Percentiles rank a stretch among this genome's conserved stretches.
These are phyloP conservation scores for Heterochromis multidens DNA, from an alignment of 2,113 vertebrate species.

Conservation along the genomic window DNA sequence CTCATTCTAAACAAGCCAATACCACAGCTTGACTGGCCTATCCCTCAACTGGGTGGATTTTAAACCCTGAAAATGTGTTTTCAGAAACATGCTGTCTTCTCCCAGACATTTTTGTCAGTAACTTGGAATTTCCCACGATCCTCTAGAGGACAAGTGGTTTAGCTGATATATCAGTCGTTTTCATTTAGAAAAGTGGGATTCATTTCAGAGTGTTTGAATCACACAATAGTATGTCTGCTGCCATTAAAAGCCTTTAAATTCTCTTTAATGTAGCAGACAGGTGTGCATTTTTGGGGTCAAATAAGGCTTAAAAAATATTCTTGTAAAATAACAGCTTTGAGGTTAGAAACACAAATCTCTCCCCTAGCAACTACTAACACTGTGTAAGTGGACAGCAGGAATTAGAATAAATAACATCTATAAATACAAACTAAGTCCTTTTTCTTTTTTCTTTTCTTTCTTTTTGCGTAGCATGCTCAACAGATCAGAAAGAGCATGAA, in stretches of 20 bases:
- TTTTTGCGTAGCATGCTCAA: no score
- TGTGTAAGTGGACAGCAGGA: neutral
- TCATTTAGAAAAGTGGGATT: neutral
- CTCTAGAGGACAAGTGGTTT: neutral
- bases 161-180: neutral
- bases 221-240: neutral
- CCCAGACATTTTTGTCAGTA: neutral
- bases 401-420: neutral
- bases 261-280: neutral
- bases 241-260: neutral
- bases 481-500: neutral
- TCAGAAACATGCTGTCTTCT: constrained; percentile 21
- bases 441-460: no score
- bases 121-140: neutral
- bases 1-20: neutral
- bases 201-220: neutral
- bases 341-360: neutral
- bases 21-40: neutral
- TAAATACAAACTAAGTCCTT: no score
- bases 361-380: neutral
- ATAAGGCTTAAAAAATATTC: neutral
- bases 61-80: neutral
- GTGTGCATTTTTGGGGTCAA: neutral
- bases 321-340: neutral
- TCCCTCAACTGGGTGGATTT: neutral